Evolutionary conservation across 2,888 invertebrate genomes (phyloP).

Genomic region (Lacanobia wlatinum): DNA sequence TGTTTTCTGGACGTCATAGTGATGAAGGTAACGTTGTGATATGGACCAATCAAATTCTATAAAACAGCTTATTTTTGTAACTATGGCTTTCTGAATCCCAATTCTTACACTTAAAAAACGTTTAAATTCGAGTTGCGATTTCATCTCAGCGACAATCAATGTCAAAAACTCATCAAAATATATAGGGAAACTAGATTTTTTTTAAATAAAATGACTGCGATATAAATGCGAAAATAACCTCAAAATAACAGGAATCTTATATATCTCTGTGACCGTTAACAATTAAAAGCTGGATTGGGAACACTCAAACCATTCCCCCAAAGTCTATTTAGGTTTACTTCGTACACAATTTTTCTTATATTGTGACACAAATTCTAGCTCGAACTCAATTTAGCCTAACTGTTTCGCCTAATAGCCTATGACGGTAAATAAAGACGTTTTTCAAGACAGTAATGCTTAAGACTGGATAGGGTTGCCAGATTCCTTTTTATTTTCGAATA

Average conservation of each 20-base stretch:
- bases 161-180: no score
- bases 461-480: constrained; percentile 47
- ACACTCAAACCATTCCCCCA: background rate
- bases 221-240: no score
- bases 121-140: no score
- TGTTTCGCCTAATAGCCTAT: constrained; percentile 37
- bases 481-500: constrained; percentile 38
- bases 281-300: background rate
- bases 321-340: background rate
- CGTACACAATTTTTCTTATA: background rate
- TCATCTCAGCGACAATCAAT: no score
- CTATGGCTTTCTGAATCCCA: no score
- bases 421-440: constrained; percentile 51
- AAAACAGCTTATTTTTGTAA: no score
- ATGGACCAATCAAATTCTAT: no score
- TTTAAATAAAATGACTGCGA: no score
- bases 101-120: no score
- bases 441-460: constrained; percentile 50
- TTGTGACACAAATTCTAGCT: constrained; percentile 25
- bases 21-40: no score
- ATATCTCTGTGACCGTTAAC: background rate
- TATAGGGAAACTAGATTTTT: no score
- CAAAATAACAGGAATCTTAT: no score
- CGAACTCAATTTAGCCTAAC: constrained; percentile 45
- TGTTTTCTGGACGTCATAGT: background rate